Evolutionary conservation across 2,113 vertebrate genomes (phyloP).

Genomic region (Tragelaphus strepsiceros): DNA sequence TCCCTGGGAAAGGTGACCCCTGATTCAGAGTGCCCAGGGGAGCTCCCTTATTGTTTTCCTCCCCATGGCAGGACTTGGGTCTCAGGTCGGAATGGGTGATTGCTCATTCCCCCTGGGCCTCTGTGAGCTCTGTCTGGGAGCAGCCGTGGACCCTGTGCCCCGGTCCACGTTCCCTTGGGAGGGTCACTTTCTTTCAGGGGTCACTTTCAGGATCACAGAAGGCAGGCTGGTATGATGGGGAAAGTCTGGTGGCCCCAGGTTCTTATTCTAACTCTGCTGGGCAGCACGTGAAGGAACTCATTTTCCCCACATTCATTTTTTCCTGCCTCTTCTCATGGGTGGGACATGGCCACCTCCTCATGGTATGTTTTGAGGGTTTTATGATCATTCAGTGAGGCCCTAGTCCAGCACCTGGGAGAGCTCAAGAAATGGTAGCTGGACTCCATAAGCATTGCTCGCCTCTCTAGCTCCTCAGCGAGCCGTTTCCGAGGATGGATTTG

Average conservation of each 20-base stretch:
- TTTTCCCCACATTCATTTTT: background rate
- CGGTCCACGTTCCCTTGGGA: background rate
- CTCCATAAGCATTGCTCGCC: background rate
- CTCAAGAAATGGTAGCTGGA: background rate
- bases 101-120: background rate
- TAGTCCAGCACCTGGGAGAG: background rate
- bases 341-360: accelerated
- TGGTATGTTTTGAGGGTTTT: background rate
- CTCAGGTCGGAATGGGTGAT: background rate
- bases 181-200: too few relatives aligned
- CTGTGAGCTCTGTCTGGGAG: too few relatives aligned
- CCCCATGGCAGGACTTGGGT: accelerated
- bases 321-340: background rate
- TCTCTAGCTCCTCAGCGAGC: accelerated
- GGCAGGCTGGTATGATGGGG: background rate
- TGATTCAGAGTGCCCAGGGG: background rate
- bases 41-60: too few relatives aligned
- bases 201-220: background rate
- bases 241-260: background rate
- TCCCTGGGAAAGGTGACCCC: background rate
- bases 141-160: background rate
- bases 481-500: background rate
- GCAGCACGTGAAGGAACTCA: background rate
- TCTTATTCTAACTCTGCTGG: background rate
- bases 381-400: accelerated